Percentiles rank a stretch among this genome's conserved stretches.
Evolutionary conservation across 2,888 invertebrate genomes (phyloP).

Genomic region (Acholoe squamosa): DNA sequence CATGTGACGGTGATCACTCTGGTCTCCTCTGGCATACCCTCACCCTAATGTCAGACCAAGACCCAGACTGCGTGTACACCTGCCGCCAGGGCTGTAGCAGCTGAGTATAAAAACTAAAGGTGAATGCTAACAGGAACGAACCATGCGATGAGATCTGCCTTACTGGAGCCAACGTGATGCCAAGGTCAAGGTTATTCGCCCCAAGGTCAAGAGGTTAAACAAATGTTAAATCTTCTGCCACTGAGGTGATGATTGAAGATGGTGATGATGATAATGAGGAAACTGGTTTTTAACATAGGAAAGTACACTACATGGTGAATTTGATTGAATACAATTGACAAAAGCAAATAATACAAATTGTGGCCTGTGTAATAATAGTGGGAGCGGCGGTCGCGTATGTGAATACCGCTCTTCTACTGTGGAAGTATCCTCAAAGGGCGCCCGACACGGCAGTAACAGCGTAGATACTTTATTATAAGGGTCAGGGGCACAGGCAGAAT

Average conservation of each 20-base stretch:
- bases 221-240: constrained; percentile 28
- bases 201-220: constrained; percentile 47
- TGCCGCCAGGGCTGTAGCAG: background rate
- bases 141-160: constrained; percentile 30
- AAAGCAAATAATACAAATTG: constrained; percentile 30
- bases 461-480: constrained; percentile 18
- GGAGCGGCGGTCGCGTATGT: background rate
- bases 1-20: too few relatives aligned
- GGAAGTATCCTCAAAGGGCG: constrained; percentile 4
- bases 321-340: background rate
- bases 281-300: constrained; percentile 1
- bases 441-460: background rate
- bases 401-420: background rate
- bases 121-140: constrained; percentile 2
- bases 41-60: too few relatives aligned
- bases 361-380: constrained; percentile 9
- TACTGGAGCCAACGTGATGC: constrained; percentile 51
- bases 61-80: background rate
- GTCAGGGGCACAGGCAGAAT: constrained; percentile 17
- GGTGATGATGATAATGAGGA: background rate
- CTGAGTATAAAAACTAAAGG: background rate
- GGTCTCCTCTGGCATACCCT: too few relatives aligned
- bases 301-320: background rate
- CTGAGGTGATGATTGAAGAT: constrained; percentile 28
- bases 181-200: constrained; percentile 59